Base-by-base conservation (phyloP, 2,113 vertebrate species). In the Petrocephalus microphthalmus region DNA sequence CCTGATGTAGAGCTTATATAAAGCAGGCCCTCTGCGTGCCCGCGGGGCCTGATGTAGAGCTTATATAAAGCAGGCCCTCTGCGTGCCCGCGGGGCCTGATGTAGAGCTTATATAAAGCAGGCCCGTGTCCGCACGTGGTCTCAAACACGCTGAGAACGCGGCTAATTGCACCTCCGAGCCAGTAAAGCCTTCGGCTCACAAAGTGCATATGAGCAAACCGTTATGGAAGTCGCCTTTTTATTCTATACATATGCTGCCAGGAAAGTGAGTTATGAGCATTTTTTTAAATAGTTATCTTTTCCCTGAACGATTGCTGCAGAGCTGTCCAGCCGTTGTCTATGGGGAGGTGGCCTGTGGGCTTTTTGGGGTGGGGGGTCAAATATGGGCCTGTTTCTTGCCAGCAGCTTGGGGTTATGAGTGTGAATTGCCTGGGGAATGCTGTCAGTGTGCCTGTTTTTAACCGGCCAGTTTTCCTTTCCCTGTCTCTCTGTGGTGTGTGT, bases 121-220 rank as follows among this genome's bases (percentile, higher is more conserved):
- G 67, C 88, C 33, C 90, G 87, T 84, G 52, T 92, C 90, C 91
- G 88, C 90, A 33, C 89, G 87, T 56, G 89, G 87, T 89, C 90
- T 53, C 91, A 92, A 92, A 88, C 92, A 89, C 91, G 90, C 89
- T 87, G 90, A 89, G 81, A 89, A 89, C 91, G 84, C 49, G 91
- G 25, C 87, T 90, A 78, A 91, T 54, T 64, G 88, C 88, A 88
- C 89, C 88, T 13, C 1, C 5, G 86, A 91, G 90, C 85, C 89
- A 91, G 82, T 92, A 95, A 95, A 93, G 89, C 78, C 83, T 89
- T 81, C 11, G 74, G 85, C 89, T 88, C 56, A n/a, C 82, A 90
- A 83, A 91, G 84, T 74, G 87, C 90, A 89, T 89, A 87, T 52
- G 52, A 92, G 88, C 86, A 90, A 60, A 84, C 52, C 33, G 74